These are phyloP conservation scores for Acinonyx jubatus DNA, from an alignment of 2,113 vertebrate genomes.

Conservation along the genomic window DNA sequence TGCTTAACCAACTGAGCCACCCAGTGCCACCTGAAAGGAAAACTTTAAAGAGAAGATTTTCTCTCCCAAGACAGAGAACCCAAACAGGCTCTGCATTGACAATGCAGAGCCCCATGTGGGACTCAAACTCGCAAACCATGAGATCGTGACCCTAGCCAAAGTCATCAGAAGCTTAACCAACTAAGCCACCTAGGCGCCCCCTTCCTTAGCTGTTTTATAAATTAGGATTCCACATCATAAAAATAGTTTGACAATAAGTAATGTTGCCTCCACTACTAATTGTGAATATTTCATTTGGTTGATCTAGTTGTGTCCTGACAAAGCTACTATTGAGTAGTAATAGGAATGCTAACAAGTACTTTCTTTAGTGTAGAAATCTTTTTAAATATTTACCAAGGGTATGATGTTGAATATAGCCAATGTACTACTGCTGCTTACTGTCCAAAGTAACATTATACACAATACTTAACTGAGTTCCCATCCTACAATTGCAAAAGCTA, in stretches of 20 bases:
- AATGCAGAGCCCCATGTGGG: no score
- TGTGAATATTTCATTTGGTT: slow-evolving; percentile 1
- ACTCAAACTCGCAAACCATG: no score
- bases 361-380: not conserved
- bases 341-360: not conserved
- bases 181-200: no score
- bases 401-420: not conserved
- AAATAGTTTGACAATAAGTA: slow-evolving; percentile 19
- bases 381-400: slow-evolving; percentile 15
- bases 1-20: no score
- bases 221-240: not conserved
- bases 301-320: not conserved
- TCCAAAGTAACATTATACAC: not conserved
- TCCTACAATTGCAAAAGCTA: slow-evolving; percentile 24
- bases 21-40: no score
- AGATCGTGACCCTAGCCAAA: no score
- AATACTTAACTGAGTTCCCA: not conserved
- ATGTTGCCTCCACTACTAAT: not conserved
- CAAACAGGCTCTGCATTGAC: no score
- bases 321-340: not conserved
- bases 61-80: no score
- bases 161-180: no score
- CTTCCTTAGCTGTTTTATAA: not conserved
- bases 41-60: no score
- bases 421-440: not conserved